Evolutionary conservation across 2,888 invertebrate species (phyloP), one percentile per base, ranked within the genome.

Genomic region (Pachymerium ferrugineum): DNA sequence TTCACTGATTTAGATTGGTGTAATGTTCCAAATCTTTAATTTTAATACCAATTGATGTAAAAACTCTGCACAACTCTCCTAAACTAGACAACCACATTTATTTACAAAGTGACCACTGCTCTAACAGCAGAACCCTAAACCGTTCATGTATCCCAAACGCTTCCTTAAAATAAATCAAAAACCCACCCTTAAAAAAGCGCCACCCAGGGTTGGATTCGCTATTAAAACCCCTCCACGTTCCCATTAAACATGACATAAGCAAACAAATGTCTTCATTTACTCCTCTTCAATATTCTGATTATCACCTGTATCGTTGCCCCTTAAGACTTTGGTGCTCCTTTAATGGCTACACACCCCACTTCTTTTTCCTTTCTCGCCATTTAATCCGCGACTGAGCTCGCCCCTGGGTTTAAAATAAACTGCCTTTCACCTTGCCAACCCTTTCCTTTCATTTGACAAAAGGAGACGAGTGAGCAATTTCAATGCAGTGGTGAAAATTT

Each of bases 401-500:
- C n/a, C n/a, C n/a, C n/a, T n/a, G n/a, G 16, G 47, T 22, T 54
- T 2, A 54, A 42, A 54, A 22, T 22, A 54, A 54, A 54, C 47
- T 54, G 19, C 19, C 1, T 54, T 54, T 54, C 38, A 38, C 22
- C 16, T 16, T 22, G 3, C 22, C 47, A 2, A 4, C 47, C 14
- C 47, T n/a, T 54, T 22, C 10, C 16, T 38, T 38, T 38, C 38
- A 38, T 38, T 10, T 38, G 38, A 10, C 38, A 10, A 1, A 8
- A 38, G 38, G 14, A 14, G 19, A 54, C 47, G 47, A 54, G 47
- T 19, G 47, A 12, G 47, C 47, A 54, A 54, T 54, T 54, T 54
- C 47, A 54, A 54, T 54, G 47, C 47, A 54, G 47, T 54, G 47
- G n/a, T 5, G 47, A 54, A 54, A 54, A 54, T 54, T 54, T 54